Conservation (phyloP, 2,888 invertebrate genomes). For the Reticulitermes lucifugus region DNA sequence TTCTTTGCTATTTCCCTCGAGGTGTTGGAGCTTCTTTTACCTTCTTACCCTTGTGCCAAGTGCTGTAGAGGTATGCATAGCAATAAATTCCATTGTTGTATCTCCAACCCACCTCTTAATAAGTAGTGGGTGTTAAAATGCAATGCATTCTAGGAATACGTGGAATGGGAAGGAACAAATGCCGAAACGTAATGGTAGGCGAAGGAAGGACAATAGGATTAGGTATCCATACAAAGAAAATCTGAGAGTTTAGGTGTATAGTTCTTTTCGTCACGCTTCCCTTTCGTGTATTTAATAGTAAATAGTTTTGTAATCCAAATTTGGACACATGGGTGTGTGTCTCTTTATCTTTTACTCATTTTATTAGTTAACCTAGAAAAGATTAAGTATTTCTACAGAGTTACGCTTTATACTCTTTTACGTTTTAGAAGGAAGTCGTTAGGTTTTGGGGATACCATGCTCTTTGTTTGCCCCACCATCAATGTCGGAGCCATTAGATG, state of each 20-base stretch:
- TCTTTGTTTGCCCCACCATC: too few species aligned
- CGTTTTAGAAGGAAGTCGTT: too few species aligned
- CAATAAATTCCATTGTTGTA: constrained; percentile 43
- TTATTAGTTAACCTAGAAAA: too few species aligned
- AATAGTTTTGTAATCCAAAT: not conserved
- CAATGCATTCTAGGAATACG: not conserved
- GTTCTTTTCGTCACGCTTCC: not conserved
- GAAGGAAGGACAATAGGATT: not conserved
- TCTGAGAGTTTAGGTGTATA: too few species aligned
- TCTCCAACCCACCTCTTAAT: not conserved
- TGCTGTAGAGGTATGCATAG: not conserved
- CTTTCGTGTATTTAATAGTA: not conserved
- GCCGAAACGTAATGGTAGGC: not conserved
- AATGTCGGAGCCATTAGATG: too few species aligned
- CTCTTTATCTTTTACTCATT: too few species aligned
- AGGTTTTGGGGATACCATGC: too few species aligned
- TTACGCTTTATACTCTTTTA: too few species aligned
- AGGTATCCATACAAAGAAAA: too few species aligned
- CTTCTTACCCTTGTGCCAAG: not conserved
- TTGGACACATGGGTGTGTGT: too few species aligned
- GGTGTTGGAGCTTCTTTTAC: not conserved
- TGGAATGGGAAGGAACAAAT: not conserved
- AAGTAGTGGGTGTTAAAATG: not conserved
- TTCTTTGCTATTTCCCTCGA: not conserved
- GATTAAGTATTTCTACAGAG: too few species aligned